These are phyloP conservation scores for Allobates femoralis DNA, from an alignment of 2,797 vertebrate genomes.

Conservation along the genomic window DNA sequence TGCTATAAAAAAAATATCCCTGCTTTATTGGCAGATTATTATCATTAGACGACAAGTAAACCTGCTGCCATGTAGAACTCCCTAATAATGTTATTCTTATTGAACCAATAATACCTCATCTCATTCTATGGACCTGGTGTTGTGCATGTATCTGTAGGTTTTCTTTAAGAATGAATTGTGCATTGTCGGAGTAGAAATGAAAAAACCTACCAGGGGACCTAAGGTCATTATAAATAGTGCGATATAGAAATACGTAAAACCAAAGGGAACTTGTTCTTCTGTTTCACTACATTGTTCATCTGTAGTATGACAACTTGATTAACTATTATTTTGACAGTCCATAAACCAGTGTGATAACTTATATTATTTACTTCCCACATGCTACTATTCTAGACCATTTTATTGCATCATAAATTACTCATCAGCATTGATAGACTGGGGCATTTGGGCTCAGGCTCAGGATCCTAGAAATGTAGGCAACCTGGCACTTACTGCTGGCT, in stretches of 20 bases:
- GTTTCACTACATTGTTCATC: background rate
- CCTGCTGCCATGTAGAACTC: too few relatives aligned
- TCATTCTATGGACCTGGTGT: too few relatives aligned
- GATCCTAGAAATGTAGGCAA: background rate
- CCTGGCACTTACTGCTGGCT: background rate
- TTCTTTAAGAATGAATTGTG: background rate
- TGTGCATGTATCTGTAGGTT: too few relatives aligned
- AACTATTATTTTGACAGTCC: background rate
- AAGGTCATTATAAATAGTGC: background rate
- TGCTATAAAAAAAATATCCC: too few relatives aligned
- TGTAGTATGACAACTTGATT: slow-evolving; percentile 9
- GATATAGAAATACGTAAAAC: background rate
- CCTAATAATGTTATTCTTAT: too few relatives aligned
- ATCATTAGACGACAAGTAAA: too few relatives aligned
- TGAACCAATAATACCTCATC: too few relatives aligned
- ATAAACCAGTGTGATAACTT: slow-evolving; percentile 9
- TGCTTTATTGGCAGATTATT: too few relatives aligned
- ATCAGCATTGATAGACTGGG: background rate
- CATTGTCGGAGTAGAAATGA: background rate
- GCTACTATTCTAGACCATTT: background rate
- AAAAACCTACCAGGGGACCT: background rate
- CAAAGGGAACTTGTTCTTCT: background rate
- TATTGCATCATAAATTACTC: background rate
- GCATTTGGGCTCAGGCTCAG: background rate
- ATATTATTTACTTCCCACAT: background rate